Evolutionary conservation across 2,113 vertebrate species (phyloP).

Genomic region (Nothobranchius furzeri): DNA sequence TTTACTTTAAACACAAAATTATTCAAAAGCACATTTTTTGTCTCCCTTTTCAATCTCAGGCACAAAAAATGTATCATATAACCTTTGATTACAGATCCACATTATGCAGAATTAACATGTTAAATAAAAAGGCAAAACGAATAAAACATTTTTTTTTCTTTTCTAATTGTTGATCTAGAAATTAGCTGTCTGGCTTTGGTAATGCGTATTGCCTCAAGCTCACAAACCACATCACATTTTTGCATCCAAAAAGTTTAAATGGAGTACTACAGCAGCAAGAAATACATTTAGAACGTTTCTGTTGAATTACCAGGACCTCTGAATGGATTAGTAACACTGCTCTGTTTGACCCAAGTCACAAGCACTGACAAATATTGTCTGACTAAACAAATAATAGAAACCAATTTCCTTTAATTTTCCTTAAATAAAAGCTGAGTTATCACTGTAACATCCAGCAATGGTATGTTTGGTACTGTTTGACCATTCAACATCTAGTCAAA

Average conservation of each 20-base stretch:
- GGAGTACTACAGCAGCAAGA: background rate
- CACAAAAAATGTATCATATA: too few species aligned
- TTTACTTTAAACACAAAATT: too few species aligned
- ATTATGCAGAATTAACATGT: too few species aligned
- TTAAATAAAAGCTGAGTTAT: background rate
- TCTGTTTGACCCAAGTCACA: background rate
- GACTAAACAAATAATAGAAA: slow-evolving; percentile 4
- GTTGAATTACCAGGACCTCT: too few species aligned
- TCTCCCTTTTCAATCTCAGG: too few species aligned
- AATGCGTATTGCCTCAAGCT: background rate
- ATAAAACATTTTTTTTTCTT: background rate
- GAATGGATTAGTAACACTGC: background rate
- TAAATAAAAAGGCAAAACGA: too few species aligned
- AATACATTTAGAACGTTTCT: background rate
- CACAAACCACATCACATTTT: too few species aligned
- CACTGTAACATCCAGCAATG: background rate
- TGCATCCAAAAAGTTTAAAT: background rate
- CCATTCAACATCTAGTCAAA: too few species aligned
- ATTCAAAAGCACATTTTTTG: too few species aligned
- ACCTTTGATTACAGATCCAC: background rate
- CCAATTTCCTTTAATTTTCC: background rate
- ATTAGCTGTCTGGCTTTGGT: background rate
- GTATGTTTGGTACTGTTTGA: too few species aligned
- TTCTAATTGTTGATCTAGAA: background rate
- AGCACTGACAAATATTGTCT: background rate